Evolutionary conservation across 2,113 vertebrate species (phyloP).

Genomic region (Scomber japonicus): DNA sequence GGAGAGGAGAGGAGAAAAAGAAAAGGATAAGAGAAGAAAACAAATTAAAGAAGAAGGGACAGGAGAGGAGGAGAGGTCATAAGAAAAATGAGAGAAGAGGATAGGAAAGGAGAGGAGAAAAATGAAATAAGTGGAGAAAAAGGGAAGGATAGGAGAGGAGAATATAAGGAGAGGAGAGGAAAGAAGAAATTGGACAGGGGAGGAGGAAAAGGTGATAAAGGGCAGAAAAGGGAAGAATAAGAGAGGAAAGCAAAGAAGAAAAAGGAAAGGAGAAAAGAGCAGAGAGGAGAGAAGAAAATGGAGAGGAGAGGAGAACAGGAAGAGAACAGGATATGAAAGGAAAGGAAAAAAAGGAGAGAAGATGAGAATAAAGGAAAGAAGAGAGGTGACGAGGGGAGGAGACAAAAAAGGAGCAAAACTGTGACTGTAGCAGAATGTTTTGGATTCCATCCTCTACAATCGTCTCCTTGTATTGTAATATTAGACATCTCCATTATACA

Average conservation of each 20-base stretch:
- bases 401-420: not conserved
- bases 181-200: not conserved
- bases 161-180: too few species aligned
- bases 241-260: not conserved
- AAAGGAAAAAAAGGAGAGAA: too few species aligned
- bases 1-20: not conserved
- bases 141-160: not conserved
- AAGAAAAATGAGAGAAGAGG: not conserved
- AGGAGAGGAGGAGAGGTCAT: too few species aligned
- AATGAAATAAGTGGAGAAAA: too few species aligned
- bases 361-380: not conserved
- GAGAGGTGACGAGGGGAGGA: not conserved
- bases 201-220: too few species aligned
- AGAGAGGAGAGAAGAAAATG: not conserved
- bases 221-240: not conserved
- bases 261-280: not conserved
- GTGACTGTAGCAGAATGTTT: not conserved
- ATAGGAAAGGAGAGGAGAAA: not conserved
- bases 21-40: too few species aligned
- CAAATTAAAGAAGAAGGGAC: not conserved
- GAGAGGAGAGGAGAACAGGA: not conserved
- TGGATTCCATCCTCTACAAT: not conserved
- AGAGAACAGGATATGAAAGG: not conserved
- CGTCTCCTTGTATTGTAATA: constrained; percentile 3
- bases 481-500: not conserved